Base-by-base conservation (phyloP, 2,888 invertebrate species). In the Poecilobothrus nobilitatus region DNA sequence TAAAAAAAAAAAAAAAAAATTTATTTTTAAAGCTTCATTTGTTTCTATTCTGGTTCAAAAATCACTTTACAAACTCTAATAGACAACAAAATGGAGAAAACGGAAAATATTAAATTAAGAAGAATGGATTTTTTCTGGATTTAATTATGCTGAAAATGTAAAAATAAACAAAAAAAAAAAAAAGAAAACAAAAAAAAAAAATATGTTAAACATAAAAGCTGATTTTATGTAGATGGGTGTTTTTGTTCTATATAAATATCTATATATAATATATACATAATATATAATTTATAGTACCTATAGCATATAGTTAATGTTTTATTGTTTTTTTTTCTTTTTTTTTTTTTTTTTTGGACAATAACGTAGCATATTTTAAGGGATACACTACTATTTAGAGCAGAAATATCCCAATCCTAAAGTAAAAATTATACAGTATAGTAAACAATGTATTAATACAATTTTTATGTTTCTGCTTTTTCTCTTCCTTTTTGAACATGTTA, bases 91-190 rank as follows among this genome's bases (percentile, higher is more conserved):
- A 53, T 53, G 18, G 18, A 6, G 53, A 53, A 53, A 27, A 27
- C 27, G 27, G 27, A 27, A 41, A 41, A 41, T 41, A 41, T 53
- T 53, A 53, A 53, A 53, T 53, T 53, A 53, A 53, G 53, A 53
- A 53, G 53, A 53, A 53, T 53, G 53, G 15, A 27, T 27, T 53
- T n/a, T 53, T 53, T 53, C 53, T 53, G 53, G 53, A 53, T 53
- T 53, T 53, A 53, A 53, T 53, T 53, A 53, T 53, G 53, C n/a
- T 53, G 53, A 53, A 53, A 53, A 53, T 53, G 53, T 53, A 53
- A 53, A 53, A 53, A 53, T 4, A 18, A 18, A 53, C 1, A 53
- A 53, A 53, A 53, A 9, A 53, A 53, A 41, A 12, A 41, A 12
- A 27, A 53, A 53, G 2, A 53, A 53, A 41, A 12, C 2, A 12